A percentile compares a stretch with the other conserved stretches of the same genome.
phyloP scores from a whole-genome alignment of 2,113 vertebrate species.

The Himantopus leucocephalus region DNA sequence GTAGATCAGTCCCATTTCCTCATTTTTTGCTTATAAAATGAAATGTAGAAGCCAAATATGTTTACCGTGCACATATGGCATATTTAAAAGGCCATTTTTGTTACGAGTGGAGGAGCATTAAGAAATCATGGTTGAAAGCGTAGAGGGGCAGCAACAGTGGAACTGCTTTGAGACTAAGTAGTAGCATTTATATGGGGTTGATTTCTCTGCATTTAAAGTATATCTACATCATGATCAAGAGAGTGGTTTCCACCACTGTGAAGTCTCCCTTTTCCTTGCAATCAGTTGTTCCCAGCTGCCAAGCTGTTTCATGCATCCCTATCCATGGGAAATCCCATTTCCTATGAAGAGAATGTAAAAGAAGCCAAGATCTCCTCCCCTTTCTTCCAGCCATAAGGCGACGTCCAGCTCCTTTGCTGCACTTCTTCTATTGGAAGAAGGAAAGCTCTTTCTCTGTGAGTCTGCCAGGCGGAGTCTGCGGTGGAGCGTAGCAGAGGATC shows the following conservation, averaged over 20 bases:
- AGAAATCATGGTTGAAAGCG: background rate
- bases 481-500: background rate
- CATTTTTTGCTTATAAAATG: background rate
- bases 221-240: accelerated
- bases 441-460: background rate
- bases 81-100: constrained; percentile 18
- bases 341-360: background rate
- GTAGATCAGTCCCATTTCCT: background rate
- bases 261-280: background rate
- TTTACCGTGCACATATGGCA: background rate
- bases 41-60: background rate
- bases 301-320: background rate
- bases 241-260: background rate
- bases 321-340: constrained; percentile 14
- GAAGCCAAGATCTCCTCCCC: background rate
- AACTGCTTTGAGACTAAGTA: background rate
- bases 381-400: background rate
- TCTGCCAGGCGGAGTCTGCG: background rate
- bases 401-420: background rate
- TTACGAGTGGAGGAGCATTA: background rate
- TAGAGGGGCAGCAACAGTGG: background rate
- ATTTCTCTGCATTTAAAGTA: background rate
- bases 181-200: background rate
- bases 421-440: background rate
- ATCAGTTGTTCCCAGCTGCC: background rate